Base-by-base conservation (phyloP, 2,797 vertebrate species). In the Propithecus deckenii region DNA sequence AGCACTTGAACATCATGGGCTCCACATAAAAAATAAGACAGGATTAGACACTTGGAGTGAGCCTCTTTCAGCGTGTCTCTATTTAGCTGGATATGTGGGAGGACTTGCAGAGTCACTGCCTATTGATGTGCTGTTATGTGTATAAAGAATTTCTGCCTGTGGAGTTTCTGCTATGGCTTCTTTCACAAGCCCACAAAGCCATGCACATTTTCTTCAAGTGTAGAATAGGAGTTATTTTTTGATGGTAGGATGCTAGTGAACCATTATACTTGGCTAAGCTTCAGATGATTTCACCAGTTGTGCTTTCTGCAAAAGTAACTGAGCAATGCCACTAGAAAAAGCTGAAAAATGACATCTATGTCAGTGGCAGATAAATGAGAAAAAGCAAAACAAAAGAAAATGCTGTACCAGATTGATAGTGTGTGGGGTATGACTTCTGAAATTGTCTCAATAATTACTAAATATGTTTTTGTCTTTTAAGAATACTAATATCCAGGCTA, bases 131-230 rank as follows among this genome's bases (percentile, higher is more conserved):
- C 59, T 79, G 25, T 80, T 92, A 88, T 23, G 41, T 92, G 55
- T 55, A 81, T 71, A 86, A 94, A 95, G 76, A 91, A 91, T 89
- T 95, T 95, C 92, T 94, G 61, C 89, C 87, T 76, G 85, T 23
- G 18, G 72, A 74, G 72, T 83, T 92, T 88, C 89, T 87, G 35
- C 59, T 50, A 23, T 18, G 67, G 38, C 32, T 87, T 67, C 57
- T 96, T 97, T 96, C 81, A 96, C 30, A 80, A 84, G 50, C 43
- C 43, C 91, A 84, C n/a, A 95, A 28, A 94, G 65, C 57, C 69
- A 86, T 86, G 35, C 69, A 67, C 8, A 0, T 89, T 96, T 80
- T 75, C 86, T 71, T 94, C 71, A 88, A 90, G 38, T 86, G 11
- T 61, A 71, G 63, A 84, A 46, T 41, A 90, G 22, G 57, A 88